These are phyloP conservation scores for Dasyurus viverrinus DNA, from an alignment of 2,113 vertebrate genomes.

Conservation along the genomic window DNA sequence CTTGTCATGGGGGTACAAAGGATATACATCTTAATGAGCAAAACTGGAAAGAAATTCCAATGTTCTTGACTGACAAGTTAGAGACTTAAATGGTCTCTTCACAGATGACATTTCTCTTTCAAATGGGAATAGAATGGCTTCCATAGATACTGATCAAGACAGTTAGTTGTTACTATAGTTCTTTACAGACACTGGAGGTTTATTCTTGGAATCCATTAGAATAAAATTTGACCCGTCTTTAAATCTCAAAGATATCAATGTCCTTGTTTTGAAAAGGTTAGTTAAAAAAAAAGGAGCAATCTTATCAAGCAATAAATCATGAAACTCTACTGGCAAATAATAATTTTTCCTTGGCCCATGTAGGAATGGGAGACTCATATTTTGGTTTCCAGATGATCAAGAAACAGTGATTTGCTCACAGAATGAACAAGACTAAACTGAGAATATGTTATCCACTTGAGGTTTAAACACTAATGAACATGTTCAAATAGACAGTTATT, in stretches of 20 bases:
- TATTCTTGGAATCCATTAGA: constrained; percentile 74
- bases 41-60: constrained; percentile 42
- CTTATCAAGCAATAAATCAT: constrained; percentile 60
- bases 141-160: constrained; percentile 65
- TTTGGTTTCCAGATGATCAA: constrained; percentile 40
- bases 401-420: constrained; percentile 16
- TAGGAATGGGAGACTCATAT: background rate
- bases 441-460: constrained; percentile 11
- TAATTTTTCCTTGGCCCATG: constrained; percentile 25
- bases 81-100: constrained; percentile 53
- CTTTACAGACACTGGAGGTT: constrained; percentile 61
- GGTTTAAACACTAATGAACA: background rate
- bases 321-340: constrained; percentile 27
- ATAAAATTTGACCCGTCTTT: constrained; percentile 66
- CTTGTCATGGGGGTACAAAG: background rate
- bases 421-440: background rate
- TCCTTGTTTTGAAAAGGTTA: constrained; percentile 47
- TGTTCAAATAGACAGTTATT: background rate
- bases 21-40: constrained; percentile 59
- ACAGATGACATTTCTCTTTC: constrained; percentile 54
- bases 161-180: constrained; percentile 67
- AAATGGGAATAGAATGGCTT: constrained; percentile 68
- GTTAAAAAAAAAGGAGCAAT: constrained; percentile 52
- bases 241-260: constrained; percentile 64
- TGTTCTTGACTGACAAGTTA: constrained; percentile 67